phyloP scores from a whole-genome alignment of 2,888 invertebrate species.

The Drosophila koepferae region DNA sequence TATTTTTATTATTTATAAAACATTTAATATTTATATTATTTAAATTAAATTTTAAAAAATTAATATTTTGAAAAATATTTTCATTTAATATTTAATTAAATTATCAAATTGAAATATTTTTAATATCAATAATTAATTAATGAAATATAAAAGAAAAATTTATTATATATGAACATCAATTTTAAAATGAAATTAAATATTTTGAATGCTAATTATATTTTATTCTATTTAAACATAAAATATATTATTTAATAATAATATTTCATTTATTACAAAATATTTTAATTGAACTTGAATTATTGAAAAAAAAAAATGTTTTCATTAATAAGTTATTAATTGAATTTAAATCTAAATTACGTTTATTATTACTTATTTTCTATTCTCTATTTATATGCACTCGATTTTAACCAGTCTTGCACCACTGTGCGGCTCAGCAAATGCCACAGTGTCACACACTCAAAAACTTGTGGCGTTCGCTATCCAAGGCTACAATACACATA shows the following conservation, averaged over 20 bases:
- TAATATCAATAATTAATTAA: too few relatives aligned
- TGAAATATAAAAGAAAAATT: too few relatives aligned
- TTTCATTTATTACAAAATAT: not conserved
- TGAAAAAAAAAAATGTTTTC: too few relatives aligned
- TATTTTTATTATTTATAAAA: not conserved
- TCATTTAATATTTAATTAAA: too few relatives aligned
- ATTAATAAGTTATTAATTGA: not conserved
- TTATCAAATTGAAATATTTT: too few relatives aligned
- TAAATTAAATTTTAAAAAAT: too few relatives aligned
- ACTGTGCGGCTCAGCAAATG: conserved; percentile 48
- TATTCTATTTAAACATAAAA: not conserved
- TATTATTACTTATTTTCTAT: too few relatives aligned
- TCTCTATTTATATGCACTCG: not conserved
- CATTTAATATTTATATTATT: not conserved
- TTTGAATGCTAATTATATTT: not conserved
- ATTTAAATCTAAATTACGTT: not conserved
- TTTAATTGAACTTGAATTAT: too few relatives aligned
- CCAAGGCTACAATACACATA: conserved; percentile 51
- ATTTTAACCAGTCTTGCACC: conserved; percentile 22
- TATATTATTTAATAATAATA: not conserved
- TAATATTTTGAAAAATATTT: too few relatives aligned
- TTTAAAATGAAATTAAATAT: too few relatives aligned
- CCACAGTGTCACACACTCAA: conserved; percentile 57
- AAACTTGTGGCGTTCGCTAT: conserved; percentile 56
- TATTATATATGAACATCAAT: too few relatives aligned